Percentiles rank a stretch among this genome's conserved stretches.
Evolutionary conservation across 2,888 invertebrate genomes (phyloP).

Genomic region (Boloria euphrosyne): DNA sequence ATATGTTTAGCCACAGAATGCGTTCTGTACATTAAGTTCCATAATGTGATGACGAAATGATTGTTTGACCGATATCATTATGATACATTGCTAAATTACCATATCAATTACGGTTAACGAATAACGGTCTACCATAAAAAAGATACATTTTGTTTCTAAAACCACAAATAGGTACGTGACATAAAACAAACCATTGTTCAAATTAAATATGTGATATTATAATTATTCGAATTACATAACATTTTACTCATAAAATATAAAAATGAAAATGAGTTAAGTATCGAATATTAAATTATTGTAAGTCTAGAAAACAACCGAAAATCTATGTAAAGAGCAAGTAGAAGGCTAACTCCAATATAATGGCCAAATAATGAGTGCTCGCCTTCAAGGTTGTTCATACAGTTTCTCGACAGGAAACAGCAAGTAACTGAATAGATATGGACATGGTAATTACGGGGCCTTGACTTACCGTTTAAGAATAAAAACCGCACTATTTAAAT

Average conservation of each 20-base stretch:
- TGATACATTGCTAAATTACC: constrained; percentile 38
- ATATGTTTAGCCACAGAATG: constrained; percentile 49
- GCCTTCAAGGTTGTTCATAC: constrained; percentile 67
- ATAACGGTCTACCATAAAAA: constrained; percentile 38
- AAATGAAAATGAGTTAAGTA: not conserved
- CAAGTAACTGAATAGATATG: constrained; percentile 75
- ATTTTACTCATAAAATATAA: not conserved
- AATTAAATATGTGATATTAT: too few relatives aligned
- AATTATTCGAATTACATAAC: not conserved
- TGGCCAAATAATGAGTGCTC: constrained; percentile 75
- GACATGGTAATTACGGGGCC: constrained; percentile 74
- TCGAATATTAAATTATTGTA: constrained; percentile 40
- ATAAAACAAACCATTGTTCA: too few relatives aligned
- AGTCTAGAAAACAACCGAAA: constrained; percentile 61
- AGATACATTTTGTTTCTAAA: not conserved
- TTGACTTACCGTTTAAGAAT: constrained; percentile 80
- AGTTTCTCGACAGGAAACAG: constrained; percentile 75
- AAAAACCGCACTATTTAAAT: constrained; percentile 71
- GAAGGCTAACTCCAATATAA: constrained; percentile 66
- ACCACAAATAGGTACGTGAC: too few relatives aligned
- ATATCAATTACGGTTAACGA: constrained; percentile 47
- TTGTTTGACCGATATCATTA: constrained; percentile 37
- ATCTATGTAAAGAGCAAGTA: constrained; percentile 60
- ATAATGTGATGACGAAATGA: constrained; percentile 44
- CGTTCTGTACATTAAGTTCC: constrained; percentile 50